Evolutionary conservation across 1,140 invertebrate species (phyloP), one percentile per base, ranked within the genome.

Genomic region (Trichonephila clavipes): DNA sequence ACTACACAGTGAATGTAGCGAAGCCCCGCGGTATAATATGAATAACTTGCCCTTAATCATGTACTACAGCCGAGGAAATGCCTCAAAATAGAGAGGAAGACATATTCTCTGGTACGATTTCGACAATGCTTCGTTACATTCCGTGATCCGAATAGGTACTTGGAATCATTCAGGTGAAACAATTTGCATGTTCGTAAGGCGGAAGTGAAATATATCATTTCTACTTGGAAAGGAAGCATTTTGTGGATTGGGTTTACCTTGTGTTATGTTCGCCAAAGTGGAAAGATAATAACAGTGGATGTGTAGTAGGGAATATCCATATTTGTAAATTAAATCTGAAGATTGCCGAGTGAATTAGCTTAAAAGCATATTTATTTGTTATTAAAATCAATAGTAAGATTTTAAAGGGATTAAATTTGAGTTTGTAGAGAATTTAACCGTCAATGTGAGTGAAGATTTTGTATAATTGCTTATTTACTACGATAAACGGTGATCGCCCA

Each of bases 101-200:
- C 72, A 34, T 77, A 64, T 77, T 18, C 72, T 34, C 28, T 40
- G 28, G 72, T 7, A 5, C 72, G 4, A 40, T 40, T 77, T 28
- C 28, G 28, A 34, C 24, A 77, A 77, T 77, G 72, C 72, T 77
- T 77, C 72, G 72, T 77, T 77, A 77, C 28, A 40, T 77, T 77
- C 18, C 34, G 72, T 77, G 72, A 77, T 77, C 34, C 72, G 16
- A 77, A 77, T 77, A 28, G 72, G 12, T 34, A 16, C 28, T 77
- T 40, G 3, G 72, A 77, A 77, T 18, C 72, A 77, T 40, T 77
- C 28, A 19, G 28, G 34, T 34, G 72, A 40, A 77, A 34, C 72
- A 77, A 77, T 77, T 77, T 77, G 19, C 72, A 77, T 40, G 72
- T 40, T 77, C 7, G 72, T 34, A 40, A 40, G 12, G 28, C 72